A percentile compares a stretch with the other conserved stretches of the same genome.
Evolutionary conservation across 2,888 invertebrate genomes (phyloP).

Genomic region (Julus scandinavius): DNA sequence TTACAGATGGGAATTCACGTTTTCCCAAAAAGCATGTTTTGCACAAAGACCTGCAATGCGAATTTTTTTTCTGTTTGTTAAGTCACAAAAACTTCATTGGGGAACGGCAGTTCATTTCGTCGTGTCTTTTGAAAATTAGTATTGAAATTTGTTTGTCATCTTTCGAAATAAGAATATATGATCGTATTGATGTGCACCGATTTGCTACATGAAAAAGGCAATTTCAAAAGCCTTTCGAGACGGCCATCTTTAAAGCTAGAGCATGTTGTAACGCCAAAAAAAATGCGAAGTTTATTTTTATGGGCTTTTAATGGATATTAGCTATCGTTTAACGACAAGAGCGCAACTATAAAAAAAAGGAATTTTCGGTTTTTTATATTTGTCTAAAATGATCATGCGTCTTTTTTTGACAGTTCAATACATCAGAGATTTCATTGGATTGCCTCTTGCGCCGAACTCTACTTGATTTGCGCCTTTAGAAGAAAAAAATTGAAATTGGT

Average conservation of each 20-base stretch:
- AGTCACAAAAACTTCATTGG: not conserved
- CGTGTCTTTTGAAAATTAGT: not conserved
- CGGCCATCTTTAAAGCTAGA: not conserved
- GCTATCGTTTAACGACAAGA: constrained; percentile 36
- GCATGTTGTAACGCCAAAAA: not conserved
- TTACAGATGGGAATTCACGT: not conserved
- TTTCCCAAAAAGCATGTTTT: constrained; percentile 1
- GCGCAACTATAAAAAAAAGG: constrained; percentile 26
- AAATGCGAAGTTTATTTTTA: constrained; percentile 36
- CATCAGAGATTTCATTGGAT: constrained; percentile 8
- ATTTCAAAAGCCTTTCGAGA: not conserved
- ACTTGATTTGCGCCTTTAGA: not conserved
- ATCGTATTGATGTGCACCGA: not conserved
- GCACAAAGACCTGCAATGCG: not conserved
- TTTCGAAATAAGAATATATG: not conserved
- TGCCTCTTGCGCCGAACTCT: not conserved
- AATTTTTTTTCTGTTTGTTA: not conserved
- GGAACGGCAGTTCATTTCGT: not conserved
- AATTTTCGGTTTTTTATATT: constrained; percentile 2
- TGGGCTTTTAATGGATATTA: constrained; percentile 39
- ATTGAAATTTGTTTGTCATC: not conserved
- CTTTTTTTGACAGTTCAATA: constrained; percentile 26
- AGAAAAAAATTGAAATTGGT: not conserved
- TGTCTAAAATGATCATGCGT: constrained; percentile 10
- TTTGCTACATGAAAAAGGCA: not conserved